These are phyloP conservation scores for Lampris incognitus DNA, from an alignment of 2,113 vertebrate genomes.

Conservation along the genomic window DNA sequence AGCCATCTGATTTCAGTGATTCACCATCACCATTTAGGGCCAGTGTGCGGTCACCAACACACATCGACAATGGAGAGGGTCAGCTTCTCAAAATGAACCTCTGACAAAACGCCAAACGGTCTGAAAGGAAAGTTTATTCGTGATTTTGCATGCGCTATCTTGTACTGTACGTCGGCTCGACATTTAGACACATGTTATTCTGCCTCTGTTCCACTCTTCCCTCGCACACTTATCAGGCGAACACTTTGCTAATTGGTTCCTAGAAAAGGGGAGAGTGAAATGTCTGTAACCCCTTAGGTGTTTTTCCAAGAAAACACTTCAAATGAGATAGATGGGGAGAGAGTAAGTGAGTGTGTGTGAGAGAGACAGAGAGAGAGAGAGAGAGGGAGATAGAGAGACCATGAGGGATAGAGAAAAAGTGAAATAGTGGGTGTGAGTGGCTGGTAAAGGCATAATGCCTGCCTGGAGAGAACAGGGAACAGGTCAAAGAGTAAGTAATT, in stretches of 20 bases:
- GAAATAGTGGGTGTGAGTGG: slow-evolving; percentile 21
- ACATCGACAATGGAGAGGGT: background rate
- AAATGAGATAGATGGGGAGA: slow-evolving; percentile 27
- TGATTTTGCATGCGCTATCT: background rate
- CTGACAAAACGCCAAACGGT: background rate
- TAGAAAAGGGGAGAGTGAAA: slow-evolving; percentile 3
- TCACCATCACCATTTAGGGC: slow-evolving; percentile 23
- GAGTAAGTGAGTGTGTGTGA: background rate
- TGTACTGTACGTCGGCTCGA: background rate
- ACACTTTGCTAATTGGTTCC: slow-evolving; percentile 12
- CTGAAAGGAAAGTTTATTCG: background rate
- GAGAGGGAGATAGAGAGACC: slow-evolving; percentile 11
- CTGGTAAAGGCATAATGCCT: slow-evolving; percentile 21
- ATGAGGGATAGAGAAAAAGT: slow-evolving; percentile 6
- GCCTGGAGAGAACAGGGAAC: slow-evolving; percentile 25
- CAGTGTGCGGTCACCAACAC: background rate
- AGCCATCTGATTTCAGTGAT: background rate
- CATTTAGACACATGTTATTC: slow-evolving; percentile 7
- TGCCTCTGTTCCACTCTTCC: background rate
- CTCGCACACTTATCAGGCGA: slow-evolving; percentile 7
- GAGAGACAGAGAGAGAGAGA: slow-evolving; percentile 7
- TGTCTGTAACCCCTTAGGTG: slow-evolving; percentile 27
- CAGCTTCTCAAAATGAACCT: background rate
- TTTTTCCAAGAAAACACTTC: slow-evolving; percentile 16
- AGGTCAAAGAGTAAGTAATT: slow-evolving; percentile 56